Conservation (phyloP, 2,113 vertebrate species). For the Cygnus buccinator region DNA sequence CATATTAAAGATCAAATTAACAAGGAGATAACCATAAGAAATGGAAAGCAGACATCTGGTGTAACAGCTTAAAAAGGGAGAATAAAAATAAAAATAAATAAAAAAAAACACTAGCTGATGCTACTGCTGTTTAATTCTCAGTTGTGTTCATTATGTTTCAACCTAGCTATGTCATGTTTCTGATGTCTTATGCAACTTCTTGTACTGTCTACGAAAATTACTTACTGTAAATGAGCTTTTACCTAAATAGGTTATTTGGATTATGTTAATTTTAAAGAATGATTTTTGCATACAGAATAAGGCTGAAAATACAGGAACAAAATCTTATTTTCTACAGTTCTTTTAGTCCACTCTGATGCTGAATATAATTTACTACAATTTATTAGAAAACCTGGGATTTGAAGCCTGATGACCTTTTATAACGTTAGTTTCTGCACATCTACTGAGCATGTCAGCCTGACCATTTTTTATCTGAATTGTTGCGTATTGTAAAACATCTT, state of each 20-base stretch:
- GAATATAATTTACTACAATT: background rate
- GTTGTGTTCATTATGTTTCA: background rate
- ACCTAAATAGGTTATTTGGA: conserved; percentile 35
- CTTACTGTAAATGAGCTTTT: conserved; percentile 7
- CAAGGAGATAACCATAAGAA: background rate
- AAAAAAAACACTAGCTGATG: background rate
- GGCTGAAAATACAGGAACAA: background rate
- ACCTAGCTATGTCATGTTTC: background rate
- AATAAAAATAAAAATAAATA: background rate
- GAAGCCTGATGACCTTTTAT: background rate
- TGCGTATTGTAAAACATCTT: background rate
- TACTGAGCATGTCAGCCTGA: background rate
- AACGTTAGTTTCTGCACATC: background rate
- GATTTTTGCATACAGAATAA: background rate
- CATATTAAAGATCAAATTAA: background rate
- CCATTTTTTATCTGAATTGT: background rate
- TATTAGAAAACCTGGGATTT: background rate
- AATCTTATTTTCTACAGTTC: background rate
- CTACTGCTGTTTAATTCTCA: background rate
- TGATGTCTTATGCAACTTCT: background rate
- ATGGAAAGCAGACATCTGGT: background rate
- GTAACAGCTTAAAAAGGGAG: background rate
- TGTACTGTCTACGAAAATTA: background rate
- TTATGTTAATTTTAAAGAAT: conserved; percentile 12
- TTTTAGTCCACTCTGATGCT: background rate